Evolutionary conservation across 2,797 vertebrate species (phyloP).

Genomic region (Hozukius guyotensis): DNA sequence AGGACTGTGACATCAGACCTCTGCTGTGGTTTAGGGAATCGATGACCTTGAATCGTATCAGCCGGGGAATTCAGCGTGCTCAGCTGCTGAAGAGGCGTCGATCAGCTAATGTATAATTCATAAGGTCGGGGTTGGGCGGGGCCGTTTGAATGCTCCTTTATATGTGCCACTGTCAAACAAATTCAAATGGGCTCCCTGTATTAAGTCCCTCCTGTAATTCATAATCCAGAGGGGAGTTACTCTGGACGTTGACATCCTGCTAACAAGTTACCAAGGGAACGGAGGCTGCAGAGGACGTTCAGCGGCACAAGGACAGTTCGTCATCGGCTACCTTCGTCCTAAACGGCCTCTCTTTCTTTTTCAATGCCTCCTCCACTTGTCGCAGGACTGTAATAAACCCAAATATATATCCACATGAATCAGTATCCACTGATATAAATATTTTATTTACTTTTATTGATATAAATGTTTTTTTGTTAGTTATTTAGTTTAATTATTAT

Average conservation of each 20-base stretch:
- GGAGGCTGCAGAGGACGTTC: slow-evolving; percentile 4
- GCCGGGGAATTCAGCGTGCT: slow-evolving; percentile 34
- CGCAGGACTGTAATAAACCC: not conserved
- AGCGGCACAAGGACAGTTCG: slow-evolving; percentile 8
- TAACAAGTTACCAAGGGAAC: slow-evolving; percentile 69
- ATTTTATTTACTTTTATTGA: too few relatives aligned
- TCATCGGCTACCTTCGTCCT: slow-evolving; percentile 25
- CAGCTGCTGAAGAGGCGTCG: slow-evolving; percentile 34
- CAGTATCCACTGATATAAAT: too few relatives aligned
- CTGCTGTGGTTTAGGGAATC: slow-evolving; percentile 38
- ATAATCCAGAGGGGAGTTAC: slow-evolving; percentile 1
- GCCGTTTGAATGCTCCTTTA: slow-evolving; percentile 17
- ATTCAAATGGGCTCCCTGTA: slow-evolving; percentile 52
- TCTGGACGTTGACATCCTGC: slow-evolving; percentile 33
- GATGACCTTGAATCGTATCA: slow-evolving; percentile 53
- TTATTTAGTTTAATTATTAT: not conserved
- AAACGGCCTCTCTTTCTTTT: not conserved
- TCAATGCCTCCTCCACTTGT: too few relatives aligned
- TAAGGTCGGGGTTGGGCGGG: slow-evolving; percentile 2
- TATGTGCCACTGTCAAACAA: slow-evolving; percentile 41
- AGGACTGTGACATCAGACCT: not conserved
- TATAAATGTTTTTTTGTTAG: too few relatives aligned
- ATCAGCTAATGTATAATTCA: slow-evolving; percentile 56
- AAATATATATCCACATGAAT: not conserved
- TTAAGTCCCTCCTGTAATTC: slow-evolving; percentile 27